Evolutionary conservation across 2,888 invertebrate species (phyloP).

Genomic region (Rhaphigaster nebulosa): DNA sequence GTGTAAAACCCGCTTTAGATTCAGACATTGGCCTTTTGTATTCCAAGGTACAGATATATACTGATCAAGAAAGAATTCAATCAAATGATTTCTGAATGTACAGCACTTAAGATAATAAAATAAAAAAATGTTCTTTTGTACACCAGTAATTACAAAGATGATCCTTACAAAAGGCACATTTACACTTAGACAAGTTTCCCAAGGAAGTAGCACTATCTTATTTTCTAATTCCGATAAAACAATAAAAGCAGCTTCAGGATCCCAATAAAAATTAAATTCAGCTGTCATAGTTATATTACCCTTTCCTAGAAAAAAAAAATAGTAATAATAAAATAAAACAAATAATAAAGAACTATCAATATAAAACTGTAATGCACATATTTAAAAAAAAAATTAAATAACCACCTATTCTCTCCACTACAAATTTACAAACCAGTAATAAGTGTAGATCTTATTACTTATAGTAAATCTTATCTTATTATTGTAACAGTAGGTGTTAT

Average conservation of each 20-base stretch:
- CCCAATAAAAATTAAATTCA: slow-evolving; percentile 83
- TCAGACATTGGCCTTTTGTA: no score
- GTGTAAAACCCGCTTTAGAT: no score
- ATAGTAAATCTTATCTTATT: no score
- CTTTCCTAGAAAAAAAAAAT: slow-evolving; percentile 60
- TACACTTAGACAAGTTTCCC: slow-evolving; percentile 76
- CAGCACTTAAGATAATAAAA: background rate
- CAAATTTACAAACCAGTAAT: no score
- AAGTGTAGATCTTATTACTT: no score
- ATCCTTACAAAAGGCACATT: slow-evolving; percentile 68
- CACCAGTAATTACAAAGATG: background rate
- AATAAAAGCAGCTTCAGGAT: slow-evolving; percentile 83
- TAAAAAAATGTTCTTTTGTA: background rate
- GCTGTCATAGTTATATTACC: slow-evolving; percentile 68
- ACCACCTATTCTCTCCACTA: no score
- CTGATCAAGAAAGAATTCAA: background rate
- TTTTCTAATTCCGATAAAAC: slow-evolving; percentile 74
- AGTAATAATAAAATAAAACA: background rate
- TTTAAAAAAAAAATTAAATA: no score
- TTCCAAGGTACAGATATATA: background rate
- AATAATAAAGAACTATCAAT: background rate
- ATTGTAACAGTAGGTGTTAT: no score
- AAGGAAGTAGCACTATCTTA: slow-evolving; percentile 77
- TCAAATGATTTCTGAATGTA: background rate
- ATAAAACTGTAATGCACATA: background rate